Evolutionary conservation across 2,113 vertebrate species (phyloP).

Genomic region (Montifringilla adamsi): DNA sequence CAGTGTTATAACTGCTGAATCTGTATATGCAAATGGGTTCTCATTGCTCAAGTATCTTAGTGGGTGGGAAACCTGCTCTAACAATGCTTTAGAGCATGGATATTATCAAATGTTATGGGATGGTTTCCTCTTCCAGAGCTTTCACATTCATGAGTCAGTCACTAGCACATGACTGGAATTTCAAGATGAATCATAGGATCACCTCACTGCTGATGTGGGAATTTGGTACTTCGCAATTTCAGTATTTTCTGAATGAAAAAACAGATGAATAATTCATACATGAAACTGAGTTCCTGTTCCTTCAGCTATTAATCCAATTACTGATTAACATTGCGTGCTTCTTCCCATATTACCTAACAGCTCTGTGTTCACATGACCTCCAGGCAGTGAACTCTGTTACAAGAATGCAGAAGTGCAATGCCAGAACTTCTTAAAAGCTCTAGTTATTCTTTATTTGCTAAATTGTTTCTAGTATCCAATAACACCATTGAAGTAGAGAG

Average conservation of each 20-base stretch:
- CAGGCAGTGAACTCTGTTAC: not conserved
- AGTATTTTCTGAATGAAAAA: constrained; percentile 35
- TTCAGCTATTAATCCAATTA: not conserved
- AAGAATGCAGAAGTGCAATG: constrained; percentile 7
- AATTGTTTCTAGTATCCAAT: not conserved
- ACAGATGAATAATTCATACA: not conserved
- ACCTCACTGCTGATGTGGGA: not conserved
- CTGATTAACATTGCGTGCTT: not conserved
- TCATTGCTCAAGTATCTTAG: not conserved
- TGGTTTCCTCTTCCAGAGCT: not conserved
- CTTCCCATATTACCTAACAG: not conserved
- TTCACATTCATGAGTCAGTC: not conserved
- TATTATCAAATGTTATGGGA: not conserved
- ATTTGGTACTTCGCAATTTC: not conserved
- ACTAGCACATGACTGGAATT: not conserved
- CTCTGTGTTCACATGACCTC: not conserved
- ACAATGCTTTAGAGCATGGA: not conserved
- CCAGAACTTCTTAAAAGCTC: not conserved
- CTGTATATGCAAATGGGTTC: not conserved
- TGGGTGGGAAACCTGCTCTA: not conserved
- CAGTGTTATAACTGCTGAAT: not conserved
- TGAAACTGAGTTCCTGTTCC: not conserved
- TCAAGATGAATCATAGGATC: not conserved
- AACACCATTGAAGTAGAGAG: not conserved
- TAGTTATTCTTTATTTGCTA: not conserved